Evolutionary conservation across 2,888 invertebrate genomes (phyloP).

Genomic region (Platycnemis pennipes): DNA sequence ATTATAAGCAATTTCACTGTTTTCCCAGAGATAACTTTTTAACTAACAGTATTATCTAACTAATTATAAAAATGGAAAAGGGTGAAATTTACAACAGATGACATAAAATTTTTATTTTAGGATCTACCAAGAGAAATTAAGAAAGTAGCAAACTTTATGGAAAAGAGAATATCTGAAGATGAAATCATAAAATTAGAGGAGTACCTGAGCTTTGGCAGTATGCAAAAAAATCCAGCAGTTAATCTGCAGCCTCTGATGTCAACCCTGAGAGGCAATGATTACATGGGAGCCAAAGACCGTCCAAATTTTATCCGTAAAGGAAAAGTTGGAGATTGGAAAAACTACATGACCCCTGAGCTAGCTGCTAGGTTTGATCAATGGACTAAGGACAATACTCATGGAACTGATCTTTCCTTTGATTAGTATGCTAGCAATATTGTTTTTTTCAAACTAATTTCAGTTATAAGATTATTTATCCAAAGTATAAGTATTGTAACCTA

Average conservation of each 20-base stretch:
- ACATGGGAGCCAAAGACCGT: conserved; percentile 78
- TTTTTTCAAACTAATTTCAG: neutral
- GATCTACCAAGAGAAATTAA: conserved; percentile 85
- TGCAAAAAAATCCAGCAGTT: conserved; percentile 90
- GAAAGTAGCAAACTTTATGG: conserved; percentile 87
- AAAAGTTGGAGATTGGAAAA: conserved; percentile 90
- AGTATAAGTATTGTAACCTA: neutral
- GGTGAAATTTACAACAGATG: too few species aligned
- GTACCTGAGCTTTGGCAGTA: conserved; percentile 89
- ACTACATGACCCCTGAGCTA: conserved; percentile 87
- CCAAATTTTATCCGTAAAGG: conserved; percentile 87
- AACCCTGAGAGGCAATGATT: conserved; percentile 71
- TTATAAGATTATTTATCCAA: neutral
- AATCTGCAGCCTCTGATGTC: conserved; percentile 83
- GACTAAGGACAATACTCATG: conserved; percentile 83
- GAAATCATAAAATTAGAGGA: conserved; percentile 86
- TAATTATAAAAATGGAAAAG: too few species aligned
- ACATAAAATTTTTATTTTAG: conserved; percentile 76
- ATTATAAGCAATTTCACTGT: too few species aligned
- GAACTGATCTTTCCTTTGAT: conserved; percentile 82
- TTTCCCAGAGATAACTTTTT: too few species aligned
- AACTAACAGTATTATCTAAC: too few species aligned
- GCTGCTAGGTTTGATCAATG: conserved; percentile 87
- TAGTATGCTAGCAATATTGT: neutral
- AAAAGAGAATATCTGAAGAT: conserved; percentile 84